Conservation (phyloP, 2,888 invertebrate species). For the Cataglyphis livida region DNA sequence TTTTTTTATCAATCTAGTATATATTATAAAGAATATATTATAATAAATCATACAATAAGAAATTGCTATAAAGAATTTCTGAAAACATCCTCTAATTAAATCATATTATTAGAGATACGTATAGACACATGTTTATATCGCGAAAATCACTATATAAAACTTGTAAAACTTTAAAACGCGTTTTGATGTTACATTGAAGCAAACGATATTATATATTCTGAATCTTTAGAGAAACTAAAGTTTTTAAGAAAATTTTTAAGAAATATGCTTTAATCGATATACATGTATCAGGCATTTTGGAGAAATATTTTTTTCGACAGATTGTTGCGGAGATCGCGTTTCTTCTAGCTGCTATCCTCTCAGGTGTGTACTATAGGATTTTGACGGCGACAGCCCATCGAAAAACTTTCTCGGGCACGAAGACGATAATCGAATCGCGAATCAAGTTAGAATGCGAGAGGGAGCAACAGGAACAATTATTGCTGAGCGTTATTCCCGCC, state of each 20-base stretch:
- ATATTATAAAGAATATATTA: background rate
- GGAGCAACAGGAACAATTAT: slow-evolving; percentile 96
- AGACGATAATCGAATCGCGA: slow-evolving; percentile 95
- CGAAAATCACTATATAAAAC: background rate
- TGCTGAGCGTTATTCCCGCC: slow-evolving; percentile 97
- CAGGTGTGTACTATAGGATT: slow-evolving; percentile 95
- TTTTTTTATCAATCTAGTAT: background rate
- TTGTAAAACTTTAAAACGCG: background rate
- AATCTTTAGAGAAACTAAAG: background rate
- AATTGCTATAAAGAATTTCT: background rate
- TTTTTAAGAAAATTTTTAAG: background rate
- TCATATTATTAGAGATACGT: too few relatives aligned
- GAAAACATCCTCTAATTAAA: background rate
- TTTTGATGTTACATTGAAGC: background rate
- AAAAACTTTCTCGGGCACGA: slow-evolving; percentile 95
- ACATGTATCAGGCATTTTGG: background rate
- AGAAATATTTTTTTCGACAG: background rate
- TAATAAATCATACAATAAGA: background rate
- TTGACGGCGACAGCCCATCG: slow-evolving; percentile 95
- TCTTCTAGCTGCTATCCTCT: slow-evolving; percentile 92
- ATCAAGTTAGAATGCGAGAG: slow-evolving; percentile 97
- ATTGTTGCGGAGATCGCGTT: slow-evolving; percentile 84
- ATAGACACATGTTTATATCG: background rate
- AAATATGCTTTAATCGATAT: background rate
- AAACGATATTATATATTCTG: background rate